Conservation (phyloP, 2,797 vertebrate genomes). For the Rhodeus uyekii region DNA sequence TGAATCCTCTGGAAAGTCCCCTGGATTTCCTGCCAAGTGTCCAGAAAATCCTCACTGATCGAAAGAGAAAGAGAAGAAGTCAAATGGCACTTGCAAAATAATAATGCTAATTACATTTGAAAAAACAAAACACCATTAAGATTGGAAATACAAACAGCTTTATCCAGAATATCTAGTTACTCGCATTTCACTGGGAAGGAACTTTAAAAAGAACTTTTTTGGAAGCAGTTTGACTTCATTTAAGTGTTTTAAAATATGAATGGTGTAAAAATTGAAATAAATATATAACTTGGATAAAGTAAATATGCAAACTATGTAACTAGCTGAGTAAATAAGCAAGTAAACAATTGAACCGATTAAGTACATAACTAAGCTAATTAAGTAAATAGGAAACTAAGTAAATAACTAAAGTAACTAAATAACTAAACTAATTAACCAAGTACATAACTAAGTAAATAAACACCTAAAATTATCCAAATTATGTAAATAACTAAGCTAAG, state of each 20-base stretch:
- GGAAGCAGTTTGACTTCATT: neutral
- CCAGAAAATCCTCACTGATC: conserved; percentile 86
- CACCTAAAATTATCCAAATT: too few species aligned
- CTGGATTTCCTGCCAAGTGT: conserved; percentile 87
- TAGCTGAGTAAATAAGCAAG: neutral
- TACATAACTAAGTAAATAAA: too few species aligned
- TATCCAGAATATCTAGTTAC: neutral
- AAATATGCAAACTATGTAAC: neutral
- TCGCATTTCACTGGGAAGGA: neutral
- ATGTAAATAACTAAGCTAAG: too few species aligned
- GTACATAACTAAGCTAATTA: neutral
- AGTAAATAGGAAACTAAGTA: neutral
- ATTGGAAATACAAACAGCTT: neutral
- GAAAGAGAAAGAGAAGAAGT: conserved; percentile 62
- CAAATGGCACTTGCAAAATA: neutral
- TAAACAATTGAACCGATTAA: too few species aligned
- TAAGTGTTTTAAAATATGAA: neutral
- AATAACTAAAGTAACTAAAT: neutral
- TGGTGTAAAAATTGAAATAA: neutral
- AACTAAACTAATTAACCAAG: neutral
- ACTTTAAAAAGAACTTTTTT: neutral
- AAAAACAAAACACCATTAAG: neutral
- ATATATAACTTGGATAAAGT: neutral
- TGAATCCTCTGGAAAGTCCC: conserved; percentile 92
- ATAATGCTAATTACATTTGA: neutral